Base-by-base conservation (phyloP, 2,888 invertebrate species). In the Calameuta filiformis region DNA sequence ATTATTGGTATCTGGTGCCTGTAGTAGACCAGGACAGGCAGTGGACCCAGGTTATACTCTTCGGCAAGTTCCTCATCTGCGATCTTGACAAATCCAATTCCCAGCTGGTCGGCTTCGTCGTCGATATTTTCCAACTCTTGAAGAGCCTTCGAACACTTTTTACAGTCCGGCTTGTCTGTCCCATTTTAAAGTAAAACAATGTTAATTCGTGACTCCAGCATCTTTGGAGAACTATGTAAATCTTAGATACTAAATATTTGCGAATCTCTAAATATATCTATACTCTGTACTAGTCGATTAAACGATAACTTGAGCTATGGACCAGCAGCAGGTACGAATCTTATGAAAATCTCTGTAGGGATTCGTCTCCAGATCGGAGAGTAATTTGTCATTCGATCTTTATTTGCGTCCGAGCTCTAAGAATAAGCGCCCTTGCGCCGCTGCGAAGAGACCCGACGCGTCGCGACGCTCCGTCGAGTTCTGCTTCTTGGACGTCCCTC, bases 1-100 rank as follows among this genome's bases (percentile, higher is more conserved):
- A 98, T 97, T 91, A 98, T 96, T 85, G 98, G 98, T 91, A 97
- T 97, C 93, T 97, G 96, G 93, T 97, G 97, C 91, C 98, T 94
- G 92, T 98, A 98, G 93, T 98, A 98, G 83, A 98, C 97, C 87
- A 98, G 94, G 89, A 96, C 96, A 88, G 98, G 98, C 90, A 98
- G 93, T 79, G 95, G 94, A 89, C 97, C 97, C 92, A 98, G 94
- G 93, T 96, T 98, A 93, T 98, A 98, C 93, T 98, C 98, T 89
- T 97, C 97, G 81, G 98, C 97, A 85, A 98, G 93, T 87, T 95
- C 95, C 92, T 97, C 97, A 90, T 98, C 98, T 89, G 97, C 96
- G 90, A 98, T 98, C 93, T 98, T 98, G 82, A 98, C 98, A 92
- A 98, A 98, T 85, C 97, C 98, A 89, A 98, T 98, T 82, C 97